Conservation (phyloP, 2,888 invertebrate genomes). For the Drosophila macrospina region DNA sequence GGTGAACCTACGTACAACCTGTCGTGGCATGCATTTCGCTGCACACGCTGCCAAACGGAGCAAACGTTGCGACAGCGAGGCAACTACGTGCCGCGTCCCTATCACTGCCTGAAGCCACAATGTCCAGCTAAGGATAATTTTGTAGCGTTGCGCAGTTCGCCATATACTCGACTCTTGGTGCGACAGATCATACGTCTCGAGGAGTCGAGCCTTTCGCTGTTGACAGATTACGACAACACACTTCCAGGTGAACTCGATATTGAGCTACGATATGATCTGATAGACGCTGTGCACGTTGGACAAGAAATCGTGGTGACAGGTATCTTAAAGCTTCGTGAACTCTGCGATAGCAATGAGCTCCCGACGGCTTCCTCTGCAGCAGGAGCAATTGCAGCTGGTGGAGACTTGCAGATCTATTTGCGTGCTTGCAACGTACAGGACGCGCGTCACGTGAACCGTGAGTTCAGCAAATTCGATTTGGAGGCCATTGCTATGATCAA, state of each 20-base stretch:
- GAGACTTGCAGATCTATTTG: constrained; percentile 90
- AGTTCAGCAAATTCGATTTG: constrained; percentile 84
- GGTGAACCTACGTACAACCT: constrained; percentile 91
- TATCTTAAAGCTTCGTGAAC: constrained; percentile 90
- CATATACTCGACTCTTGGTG: constrained; percentile 90
- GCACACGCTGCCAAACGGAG: constrained; percentile 82
- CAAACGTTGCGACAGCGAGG: constrained; percentile 88
- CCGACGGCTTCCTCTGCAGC: constrained; percentile 80
- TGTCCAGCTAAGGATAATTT: constrained; percentile 85
- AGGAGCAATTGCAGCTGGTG: constrained; percentile 85
- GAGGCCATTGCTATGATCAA: constrained; percentile 86
- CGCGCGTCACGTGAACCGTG: constrained; percentile 87
- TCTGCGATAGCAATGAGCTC: constrained; percentile 56
- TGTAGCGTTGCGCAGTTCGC: constrained; percentile 88
- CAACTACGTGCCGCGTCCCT: constrained; percentile 60
- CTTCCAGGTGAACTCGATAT: constrained; percentile 92
- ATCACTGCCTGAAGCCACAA: constrained; percentile 65
- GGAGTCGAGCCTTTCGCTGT: constrained; percentile 87
- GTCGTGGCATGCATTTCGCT: constrained; percentile 90
- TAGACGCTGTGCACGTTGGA: constrained; percentile 93
- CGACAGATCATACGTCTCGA: constrained; percentile 94
- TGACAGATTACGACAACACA: constrained; percentile 88
- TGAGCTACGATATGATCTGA: constrained; percentile 93
- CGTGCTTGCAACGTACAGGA: constrained; percentile 92
- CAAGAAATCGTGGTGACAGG: constrained; percentile 95